These are phyloP conservation scores for Papilio aristodemus DNA, from an alignment of 1,140 invertebrate species.

Conservation along the genomic window DNA sequence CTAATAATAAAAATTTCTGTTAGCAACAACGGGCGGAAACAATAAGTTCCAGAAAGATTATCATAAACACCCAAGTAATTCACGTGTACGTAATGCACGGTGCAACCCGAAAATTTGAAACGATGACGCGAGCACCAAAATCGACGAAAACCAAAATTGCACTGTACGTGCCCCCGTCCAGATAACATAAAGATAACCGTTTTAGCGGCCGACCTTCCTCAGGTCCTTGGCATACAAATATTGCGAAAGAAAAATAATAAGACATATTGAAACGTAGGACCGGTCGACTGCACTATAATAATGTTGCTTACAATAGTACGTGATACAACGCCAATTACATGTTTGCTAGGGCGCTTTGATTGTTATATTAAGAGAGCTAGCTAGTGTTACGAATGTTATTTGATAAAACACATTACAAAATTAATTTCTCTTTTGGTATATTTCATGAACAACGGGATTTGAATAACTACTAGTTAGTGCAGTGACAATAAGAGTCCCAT, in stretches of 20 bases:
- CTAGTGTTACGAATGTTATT: too few species aligned
- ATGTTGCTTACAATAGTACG: conserved; percentile 12
- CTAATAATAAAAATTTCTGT: too few species aligned
- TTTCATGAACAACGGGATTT: too few species aligned
- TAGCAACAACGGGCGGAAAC: too few species aligned
- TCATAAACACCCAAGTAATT: conserved; percentile 33
- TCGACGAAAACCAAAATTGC: conserved; percentile 56
- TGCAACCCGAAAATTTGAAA: conserved; percentile 35
- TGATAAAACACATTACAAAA: too few species aligned
- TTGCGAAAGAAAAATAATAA: conserved; percentile 63
- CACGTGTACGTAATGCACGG: neutral
- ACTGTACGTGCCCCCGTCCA: conserved; percentile 47
- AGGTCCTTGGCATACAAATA: conserved; percentile 66
- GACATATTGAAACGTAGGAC: conserved; percentile 52
- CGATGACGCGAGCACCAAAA: conserved; percentile 51
- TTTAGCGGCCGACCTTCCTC: conserved; percentile 68
- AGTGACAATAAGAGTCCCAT: too few species aligned
- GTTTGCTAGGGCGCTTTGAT: neutral
- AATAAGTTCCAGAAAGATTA: conserved; percentile 6
- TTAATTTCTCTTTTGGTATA: too few species aligned
- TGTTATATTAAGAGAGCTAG: too few species aligned
- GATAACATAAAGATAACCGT: conserved; percentile 76
- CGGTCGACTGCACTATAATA: neutral
- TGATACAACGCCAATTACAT: conserved; percentile 5
- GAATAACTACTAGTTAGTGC: too few species aligned